phyloP scores from a whole-genome alignment of 2,797 vertebrate species.

The Balearica regulorum region DNA sequence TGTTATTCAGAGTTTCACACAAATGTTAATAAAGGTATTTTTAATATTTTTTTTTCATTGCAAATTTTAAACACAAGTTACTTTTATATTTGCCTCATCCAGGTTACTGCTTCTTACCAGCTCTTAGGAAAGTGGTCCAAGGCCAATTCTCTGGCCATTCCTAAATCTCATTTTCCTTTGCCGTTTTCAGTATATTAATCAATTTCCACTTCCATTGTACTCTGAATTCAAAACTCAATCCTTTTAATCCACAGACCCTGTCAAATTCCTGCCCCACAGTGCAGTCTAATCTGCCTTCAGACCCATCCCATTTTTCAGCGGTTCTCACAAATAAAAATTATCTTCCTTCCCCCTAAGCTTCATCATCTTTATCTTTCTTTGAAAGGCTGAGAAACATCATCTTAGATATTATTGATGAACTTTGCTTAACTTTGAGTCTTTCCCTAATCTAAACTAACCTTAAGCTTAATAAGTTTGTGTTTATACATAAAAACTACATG shows the following conservation, averaged over 20 bases:
- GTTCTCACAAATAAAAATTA: neutral
- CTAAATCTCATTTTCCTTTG: neutral
- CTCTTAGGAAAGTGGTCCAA: neutral
- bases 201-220: neutral
- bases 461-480: neutral
- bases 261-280: neutral
- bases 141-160: neutral
- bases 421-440: neutral
- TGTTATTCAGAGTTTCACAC: constrained; percentile 9
- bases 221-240: neutral
- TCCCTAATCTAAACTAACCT: fast-evolving
- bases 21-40: constrained; percentile 38
- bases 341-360: neutral
- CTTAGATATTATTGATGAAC: neutral
- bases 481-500: neutral
- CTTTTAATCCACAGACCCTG: neutral
- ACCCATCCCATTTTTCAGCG: neutral
- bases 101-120: neutral
- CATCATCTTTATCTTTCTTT: neutral
- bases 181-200: neutral
- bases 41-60: neutral
- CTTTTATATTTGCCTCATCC: neutral
- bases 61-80: neutral
- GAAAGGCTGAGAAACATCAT: neutral
- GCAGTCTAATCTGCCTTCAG: neutral